phyloP scores from a whole-genome alignment of 2,888 invertebrate genomes.

The Proisotoma minuta region DNA sequence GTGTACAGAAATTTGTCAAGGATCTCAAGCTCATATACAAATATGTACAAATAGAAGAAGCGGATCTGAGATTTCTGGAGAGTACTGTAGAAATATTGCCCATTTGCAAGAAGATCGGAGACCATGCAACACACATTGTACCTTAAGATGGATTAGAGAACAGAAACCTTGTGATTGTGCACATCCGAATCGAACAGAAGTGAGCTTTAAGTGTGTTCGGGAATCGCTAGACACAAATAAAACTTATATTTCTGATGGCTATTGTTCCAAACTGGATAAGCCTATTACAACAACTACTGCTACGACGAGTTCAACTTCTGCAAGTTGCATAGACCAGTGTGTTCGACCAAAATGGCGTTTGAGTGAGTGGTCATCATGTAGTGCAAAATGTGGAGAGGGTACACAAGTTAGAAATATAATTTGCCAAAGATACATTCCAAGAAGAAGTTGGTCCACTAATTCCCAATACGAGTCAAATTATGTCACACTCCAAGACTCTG shows the following conservation, averaged over 20 bases:
- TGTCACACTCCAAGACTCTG: constrained; percentile 8
- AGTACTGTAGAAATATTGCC: constrained; percentile 54
- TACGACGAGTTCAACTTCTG: no score
- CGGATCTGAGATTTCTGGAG: constrained; percentile 55
- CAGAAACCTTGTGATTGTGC: constrained; percentile 20
- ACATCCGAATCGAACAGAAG: constrained; percentile 15
- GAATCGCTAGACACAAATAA: constrained; percentile 1
- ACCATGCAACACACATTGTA: constrained; percentile 60
- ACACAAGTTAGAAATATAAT: constrained; percentile 56
- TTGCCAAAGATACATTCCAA: constrained; percentile 20
- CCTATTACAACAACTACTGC: neutral
- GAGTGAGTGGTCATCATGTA: constrained; percentile 61
- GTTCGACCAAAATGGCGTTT: constrained; percentile 19
- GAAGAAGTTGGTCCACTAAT: neutral
- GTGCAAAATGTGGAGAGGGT: constrained; percentile 66
- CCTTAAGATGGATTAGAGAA: constrained; percentile 52
- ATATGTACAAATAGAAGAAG: constrained; percentile 49
- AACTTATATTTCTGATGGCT: constrained; percentile 13
- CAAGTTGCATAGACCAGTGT: constrained; percentile 18
- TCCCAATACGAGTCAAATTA: neutral
- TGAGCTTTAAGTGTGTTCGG: constrained; percentile 9
- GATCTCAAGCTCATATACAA: constrained; percentile 33
- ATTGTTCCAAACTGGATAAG: constrained; percentile 12
- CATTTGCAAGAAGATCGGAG: constrained; percentile 56
- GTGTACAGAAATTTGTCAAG: constrained; percentile 25